Evolutionary conservation across 2,113 vertebrate species (phyloP).

Genomic region (western clawed frog (Xenopus tropicalis)): UCB_Xtro_10.0 CM004450.2:80162501-80163000

Average conservation of each 20-base stretch:
- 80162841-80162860: background rate
- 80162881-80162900: background rate
- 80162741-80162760: conserved; percentile 82
- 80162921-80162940: background rate
- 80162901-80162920: background rate
- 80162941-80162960: background rate
- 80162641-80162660: too few species aligned
- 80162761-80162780: conserved; percentile 89
- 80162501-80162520: too few species aligned
- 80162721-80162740: conserved; percentile 84
- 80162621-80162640: too few species aligned
- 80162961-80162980: background rate
- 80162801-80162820: conserved; percentile 92
- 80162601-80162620: too few species aligned
- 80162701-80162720: conserved; percentile 78
- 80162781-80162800: conserved; percentile 89
- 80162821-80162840: conserved; percentile 69
- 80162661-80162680: conserved; percentile 1
- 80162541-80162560: too few species aligned
- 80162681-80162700: conserved; percentile 80
- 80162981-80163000: background rate
- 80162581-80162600: too few species aligned
- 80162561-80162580: too few species aligned
- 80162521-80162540: too few species aligned
- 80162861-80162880: conserved; percentile 28